A percentile compares a stretch with the other conserved stretches of the same genome.
phyloP scores from a whole-genome alignment of 1,140 invertebrate species.

The Ceratitis capitata region DNA sequence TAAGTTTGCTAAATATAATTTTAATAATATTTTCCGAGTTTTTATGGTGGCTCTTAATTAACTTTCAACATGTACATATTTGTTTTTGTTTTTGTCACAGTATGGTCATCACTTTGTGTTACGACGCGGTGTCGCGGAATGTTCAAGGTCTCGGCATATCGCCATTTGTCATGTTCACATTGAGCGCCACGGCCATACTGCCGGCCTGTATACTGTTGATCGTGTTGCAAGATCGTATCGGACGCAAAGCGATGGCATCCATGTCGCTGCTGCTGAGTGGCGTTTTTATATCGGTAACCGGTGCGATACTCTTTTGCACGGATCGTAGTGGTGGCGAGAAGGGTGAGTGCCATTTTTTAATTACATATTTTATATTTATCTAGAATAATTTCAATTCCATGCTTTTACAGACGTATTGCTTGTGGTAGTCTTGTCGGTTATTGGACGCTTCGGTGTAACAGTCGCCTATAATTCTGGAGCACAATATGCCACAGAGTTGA shows the following conservation, averaged over 20 bases:
- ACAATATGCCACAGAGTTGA: constrained; percentile 72
- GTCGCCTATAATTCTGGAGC: constrained; percentile 71
- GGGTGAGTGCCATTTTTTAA: not conserved
- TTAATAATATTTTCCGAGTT: too few species aligned
- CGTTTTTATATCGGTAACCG: constrained; percentile 62
- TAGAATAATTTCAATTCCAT: not conserved
- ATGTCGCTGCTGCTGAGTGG: constrained; percentile 67
- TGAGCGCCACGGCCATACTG: constrained; percentile 68
- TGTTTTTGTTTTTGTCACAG: constrained; percentile 47
- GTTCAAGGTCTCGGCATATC: constrained; percentile 68
- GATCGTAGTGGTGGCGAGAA: not conserved
- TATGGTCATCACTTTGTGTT: constrained; percentile 70
- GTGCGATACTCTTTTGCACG: constrained; percentile 44
- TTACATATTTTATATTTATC: too few species aligned
- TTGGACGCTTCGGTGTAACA: constrained; percentile 71
- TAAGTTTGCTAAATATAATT: constrained; percentile 53
- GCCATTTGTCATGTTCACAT: constrained; percentile 68
- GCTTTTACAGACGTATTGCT: constrained; percentile 36
- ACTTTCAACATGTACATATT: not conserved
- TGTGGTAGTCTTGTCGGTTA: constrained; percentile 65
- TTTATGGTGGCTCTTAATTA: not conserved
- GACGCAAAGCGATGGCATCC: constrained; percentile 68
- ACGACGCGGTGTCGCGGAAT: constrained; percentile 71
- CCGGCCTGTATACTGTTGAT: constrained; percentile 68
- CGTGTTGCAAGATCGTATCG: constrained; percentile 68